Percentiles rank a stretch among this genome's conserved stretches.
Conservation (phyloP, 1,140 invertebrate species). For the Diabrotica virgifera region DNA sequence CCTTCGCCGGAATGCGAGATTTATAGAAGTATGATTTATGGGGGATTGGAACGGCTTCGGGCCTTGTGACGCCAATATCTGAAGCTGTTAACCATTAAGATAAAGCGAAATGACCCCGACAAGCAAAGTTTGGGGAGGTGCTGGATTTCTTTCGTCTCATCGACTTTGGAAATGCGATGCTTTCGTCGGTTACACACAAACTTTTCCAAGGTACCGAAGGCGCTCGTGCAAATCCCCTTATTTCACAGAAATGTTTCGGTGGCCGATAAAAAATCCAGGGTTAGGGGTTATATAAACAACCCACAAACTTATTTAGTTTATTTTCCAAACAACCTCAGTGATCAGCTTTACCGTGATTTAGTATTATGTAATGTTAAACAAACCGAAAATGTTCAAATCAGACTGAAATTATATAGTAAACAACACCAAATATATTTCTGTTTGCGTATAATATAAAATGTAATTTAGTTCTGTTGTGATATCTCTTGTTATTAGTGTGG, state of each 20-base stretch:
- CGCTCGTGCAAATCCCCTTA: background rate
- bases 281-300: background rate
- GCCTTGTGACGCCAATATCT: conserved; percentile 14
- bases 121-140: conserved; percentile 10
- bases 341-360: too few relatives aligned
- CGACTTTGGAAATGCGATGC: conserved; percentile 8
- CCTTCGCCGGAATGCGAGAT: conserved; percentile 32
- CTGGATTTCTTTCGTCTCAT: conserved; percentile 10
- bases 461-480: too few relatives aligned
- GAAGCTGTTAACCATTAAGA: conserved; percentile 22
- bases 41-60: conserved; percentile 5
- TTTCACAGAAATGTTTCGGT: background rate
- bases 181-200: conserved; percentile 1
- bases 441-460: too few relatives aligned
- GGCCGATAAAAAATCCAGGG: background rate
- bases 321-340: too few relatives aligned
- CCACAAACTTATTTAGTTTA: background rate
- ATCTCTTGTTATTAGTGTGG: too few relatives aligned
- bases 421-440: too few relatives aligned
- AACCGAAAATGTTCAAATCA: too few relatives aligned
- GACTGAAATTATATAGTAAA: too few relatives aligned
- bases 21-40: conserved; percentile 36
- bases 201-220: background rate
- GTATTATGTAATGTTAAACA: too few relatives aligned
- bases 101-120: conserved; percentile 19